These are phyloP conservation scores for Dolichotis patagonum DNA, from an alignment of 2,113 vertebrate genomes.

Conservation along the genomic window DNA sequence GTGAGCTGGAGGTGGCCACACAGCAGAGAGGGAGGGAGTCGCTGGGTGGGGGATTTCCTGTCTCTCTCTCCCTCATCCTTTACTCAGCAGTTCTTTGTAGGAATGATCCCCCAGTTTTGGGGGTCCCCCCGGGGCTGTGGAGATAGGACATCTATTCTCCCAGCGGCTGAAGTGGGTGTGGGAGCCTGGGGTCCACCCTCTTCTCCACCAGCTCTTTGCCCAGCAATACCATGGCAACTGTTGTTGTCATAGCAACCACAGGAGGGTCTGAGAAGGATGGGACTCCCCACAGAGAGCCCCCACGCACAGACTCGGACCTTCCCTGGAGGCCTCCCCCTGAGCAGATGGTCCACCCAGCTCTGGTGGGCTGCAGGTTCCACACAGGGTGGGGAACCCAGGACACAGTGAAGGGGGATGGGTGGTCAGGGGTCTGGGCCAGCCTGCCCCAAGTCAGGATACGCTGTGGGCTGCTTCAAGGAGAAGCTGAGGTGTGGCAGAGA, in stretches of 20 bases:
- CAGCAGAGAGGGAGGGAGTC: background rate
- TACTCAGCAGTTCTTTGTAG: background rate
- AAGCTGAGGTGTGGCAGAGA: conserved; percentile 47
- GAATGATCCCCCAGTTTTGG: background rate
- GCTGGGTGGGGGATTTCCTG: background rate
- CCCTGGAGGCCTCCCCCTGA: conserved; percentile 69
- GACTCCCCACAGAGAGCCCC: conserved; percentile 62
- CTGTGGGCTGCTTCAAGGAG: conserved; percentile 46
- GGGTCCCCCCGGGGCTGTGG: background rate
- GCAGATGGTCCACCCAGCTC: background rate
- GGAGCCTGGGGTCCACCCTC: conserved; percentile 41
- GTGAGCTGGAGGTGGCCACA: conserved; percentile 1
- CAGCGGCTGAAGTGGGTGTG: background rate
- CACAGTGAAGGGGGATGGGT: background rate
- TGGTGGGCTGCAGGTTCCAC: background rate
- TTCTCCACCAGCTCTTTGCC: conserved; percentile 59
- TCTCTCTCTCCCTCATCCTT: background rate
- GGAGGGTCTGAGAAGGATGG: conserved; percentile 73
- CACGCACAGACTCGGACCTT: conserved; percentile 57
- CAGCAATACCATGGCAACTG: conserved; percentile 77
- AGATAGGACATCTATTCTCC: conserved; percentile 12
- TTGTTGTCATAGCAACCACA: conserved; percentile 85
- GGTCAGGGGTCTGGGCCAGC: background rate
- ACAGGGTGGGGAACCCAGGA: background rate
- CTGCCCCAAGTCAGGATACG: background rate